These are phyloP conservation scores for Ferdinandea cuprea DNA, from an alignment of 2,888 invertebrate genomes.

Conservation along the genomic window DNA sequence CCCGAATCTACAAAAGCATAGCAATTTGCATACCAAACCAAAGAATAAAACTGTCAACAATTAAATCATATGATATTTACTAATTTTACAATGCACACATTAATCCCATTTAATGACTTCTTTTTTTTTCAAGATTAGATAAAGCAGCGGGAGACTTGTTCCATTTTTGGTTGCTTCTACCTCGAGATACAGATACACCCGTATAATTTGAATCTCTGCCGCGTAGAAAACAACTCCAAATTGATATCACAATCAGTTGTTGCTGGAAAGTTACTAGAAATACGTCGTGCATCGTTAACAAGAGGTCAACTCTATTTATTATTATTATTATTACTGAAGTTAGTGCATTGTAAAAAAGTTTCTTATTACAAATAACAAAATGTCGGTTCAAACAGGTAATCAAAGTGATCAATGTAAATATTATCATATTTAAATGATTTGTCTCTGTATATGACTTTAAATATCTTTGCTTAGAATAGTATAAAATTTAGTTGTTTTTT, in stretches of 20 bases:
- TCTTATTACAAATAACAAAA: neutral
- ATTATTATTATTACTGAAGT: neutral
- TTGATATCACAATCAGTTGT: slow-evolving; percentile 29
- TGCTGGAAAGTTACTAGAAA: neutral
- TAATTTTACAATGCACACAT: neutral
- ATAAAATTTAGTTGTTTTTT: too few species aligned
- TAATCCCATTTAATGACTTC: neutral
- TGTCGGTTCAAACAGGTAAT: slow-evolving; percentile 62
- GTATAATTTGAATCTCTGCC: slow-evolving; percentile 8
- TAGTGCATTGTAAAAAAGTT: neutral
- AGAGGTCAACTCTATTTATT: neutral
- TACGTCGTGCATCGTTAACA: neutral
- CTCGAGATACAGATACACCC: neutral
- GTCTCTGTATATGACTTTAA: too few species aligned
- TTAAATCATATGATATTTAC: slow-evolving; percentile 22
- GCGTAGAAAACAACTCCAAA: neutral
- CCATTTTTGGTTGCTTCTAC: neutral
- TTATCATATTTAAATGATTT: neutral
- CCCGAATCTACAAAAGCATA: neutral
- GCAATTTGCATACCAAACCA: slow-evolving; percentile 20
- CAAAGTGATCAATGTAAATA: neutral
- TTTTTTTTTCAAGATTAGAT: slow-evolving; percentile 21
- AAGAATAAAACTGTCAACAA: slow-evolving; percentile 4
- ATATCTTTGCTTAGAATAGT: too few species aligned
- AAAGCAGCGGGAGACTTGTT: neutral